Conservation (phyloP, 2,113 vertebrate genomes). For the Planiliza haematocheilus region DNA sequence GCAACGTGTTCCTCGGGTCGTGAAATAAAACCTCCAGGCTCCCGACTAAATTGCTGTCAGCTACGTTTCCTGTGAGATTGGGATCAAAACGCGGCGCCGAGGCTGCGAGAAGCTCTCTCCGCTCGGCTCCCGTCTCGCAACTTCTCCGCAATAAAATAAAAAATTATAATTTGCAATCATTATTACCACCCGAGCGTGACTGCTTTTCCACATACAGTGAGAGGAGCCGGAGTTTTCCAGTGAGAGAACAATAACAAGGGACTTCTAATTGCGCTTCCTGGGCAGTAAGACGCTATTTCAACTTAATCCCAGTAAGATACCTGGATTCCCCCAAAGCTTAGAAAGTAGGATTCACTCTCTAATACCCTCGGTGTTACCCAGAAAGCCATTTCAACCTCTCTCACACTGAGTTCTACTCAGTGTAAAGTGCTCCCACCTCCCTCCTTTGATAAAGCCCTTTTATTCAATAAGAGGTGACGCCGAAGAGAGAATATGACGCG, state of each 20-base stretch:
- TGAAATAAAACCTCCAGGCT: not conserved
- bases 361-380: constrained; percentile 62
- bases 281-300: constrained; percentile 63
- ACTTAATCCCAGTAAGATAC: constrained; percentile 76
- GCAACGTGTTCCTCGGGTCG: too few relatives aligned
- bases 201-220: not conserved
- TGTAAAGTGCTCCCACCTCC: constrained; percentile 39
- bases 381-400: constrained; percentile 64
- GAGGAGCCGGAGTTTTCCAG: constrained; percentile 14
- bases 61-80: not conserved
- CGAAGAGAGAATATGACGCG: constrained; percentile 30
- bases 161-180: constrained; percentile 18
- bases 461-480: constrained; percentile 54
- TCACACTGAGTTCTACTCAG: constrained; percentile 47
- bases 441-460: constrained; percentile 45
- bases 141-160: not conserved
- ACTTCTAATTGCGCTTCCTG: constrained; percentile 78
- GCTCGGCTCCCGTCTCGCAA: not conserved
- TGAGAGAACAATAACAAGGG: constrained; percentile 53
- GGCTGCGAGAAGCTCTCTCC: not conserved
- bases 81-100: not conserved
- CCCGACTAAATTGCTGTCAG: not conserved
- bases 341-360: constrained; percentile 68
- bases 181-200: constrained; percentile 25
- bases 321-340: constrained; percentile 64